phyloP scores from a whole-genome alignment of 1,140 invertebrate genomes.

The Aplysia californica region DNA sequence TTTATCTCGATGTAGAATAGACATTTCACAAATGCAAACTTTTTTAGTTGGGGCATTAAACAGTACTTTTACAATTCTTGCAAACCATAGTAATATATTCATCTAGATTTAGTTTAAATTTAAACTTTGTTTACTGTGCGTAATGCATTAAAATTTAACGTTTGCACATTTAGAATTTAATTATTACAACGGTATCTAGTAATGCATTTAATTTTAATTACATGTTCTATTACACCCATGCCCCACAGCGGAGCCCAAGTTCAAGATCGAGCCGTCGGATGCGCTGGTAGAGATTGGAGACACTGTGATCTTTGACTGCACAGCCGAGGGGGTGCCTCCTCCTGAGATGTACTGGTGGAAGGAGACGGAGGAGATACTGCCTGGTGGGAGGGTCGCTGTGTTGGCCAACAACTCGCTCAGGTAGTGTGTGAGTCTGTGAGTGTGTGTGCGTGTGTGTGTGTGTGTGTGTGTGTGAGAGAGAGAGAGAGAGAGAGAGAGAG shows the following conservation, averaged over 20 bases:
- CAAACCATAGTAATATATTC: too few species aligned
- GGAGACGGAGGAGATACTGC: conserved; percentile 43
- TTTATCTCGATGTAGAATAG: too few species aligned
- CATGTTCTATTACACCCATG: too few species aligned
- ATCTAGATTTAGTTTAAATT: too few species aligned
- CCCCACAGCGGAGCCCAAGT: conserved; percentile 63
- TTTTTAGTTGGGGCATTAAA: too few species aligned
- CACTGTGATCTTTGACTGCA: conserved; percentile 65
- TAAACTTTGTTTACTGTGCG: too few species aligned
- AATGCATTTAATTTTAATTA: too few species aligned
- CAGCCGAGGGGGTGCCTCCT: conserved; percentile 67
- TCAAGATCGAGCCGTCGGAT: conserved; percentile 61
- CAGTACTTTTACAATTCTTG: too few species aligned
- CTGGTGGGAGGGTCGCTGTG: conserved; percentile 55
- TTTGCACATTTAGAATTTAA: neutral
- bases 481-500: too few species aligned
- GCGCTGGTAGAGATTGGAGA: conserved; percentile 55
- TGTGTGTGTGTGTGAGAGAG: too few species aligned
- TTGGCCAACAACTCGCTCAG: conserved; percentile 67
- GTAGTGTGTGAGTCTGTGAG: conserved; percentile 34
- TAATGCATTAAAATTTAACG: too few species aligned
- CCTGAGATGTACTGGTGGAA: conserved; percentile 69
- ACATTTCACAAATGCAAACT: too few species aligned
- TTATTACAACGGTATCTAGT: neutral
- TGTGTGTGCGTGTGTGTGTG: neutral